A percentile compares a stretch with the other conserved stretches of the same genome.
phyloP scores from a whole-genome alignment of 2,888 invertebrate species.

The Andrena praecox region DNA sequence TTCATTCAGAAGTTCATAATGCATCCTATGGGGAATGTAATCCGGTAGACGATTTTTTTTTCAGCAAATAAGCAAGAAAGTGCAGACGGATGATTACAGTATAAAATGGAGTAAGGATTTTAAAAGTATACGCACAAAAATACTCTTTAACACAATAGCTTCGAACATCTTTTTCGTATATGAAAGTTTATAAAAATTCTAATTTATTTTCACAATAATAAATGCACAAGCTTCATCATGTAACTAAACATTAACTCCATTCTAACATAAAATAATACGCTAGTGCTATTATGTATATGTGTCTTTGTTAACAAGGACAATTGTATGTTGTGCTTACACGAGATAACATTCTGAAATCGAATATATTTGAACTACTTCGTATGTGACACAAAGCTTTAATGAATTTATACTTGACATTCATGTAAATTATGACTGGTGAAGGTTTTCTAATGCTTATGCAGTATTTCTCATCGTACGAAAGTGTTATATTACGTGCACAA shows the following conservation, averaged over 20 bases:
- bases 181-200: slow-evolving; percentile 4
- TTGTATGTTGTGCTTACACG: slow-evolving; percentile 11
- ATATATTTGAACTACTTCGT: neutral
- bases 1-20: slow-evolving; percentile 42
- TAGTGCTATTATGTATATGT: slow-evolving; percentile 14
- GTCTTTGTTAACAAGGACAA: slow-evolving; percentile 20
- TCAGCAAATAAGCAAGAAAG: slow-evolving; percentile 67
- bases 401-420: neutral
- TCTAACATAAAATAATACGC: slow-evolving; percentile 23
- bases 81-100: slow-evolving; percentile 63
- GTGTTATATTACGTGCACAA: slow-evolving; percentile 7
- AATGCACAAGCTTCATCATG: slow-evolving; percentile 27
- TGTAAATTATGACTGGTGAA: slow-evolving; percentile 25
- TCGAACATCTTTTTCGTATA: slow-evolving; percentile 19
- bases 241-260: slow-evolving; percentile 42
- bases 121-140: slow-evolving; percentile 55
- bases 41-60: slow-evolving; percentile 68
- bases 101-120: slow-evolving; percentile 68
- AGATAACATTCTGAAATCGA: slow-evolving; percentile 4
- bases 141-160: slow-evolving; percentile 42
- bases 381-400: neutral
- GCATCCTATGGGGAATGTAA: slow-evolving; percentile 52
- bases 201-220: slow-evolving; percentile 32
- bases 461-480: slow-evolving; percentile 26
- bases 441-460: slow-evolving; percentile 41